phyloP scores from a whole-genome alignment of 2,888 invertebrate genomes.

The Amiota mariae region DNA sequence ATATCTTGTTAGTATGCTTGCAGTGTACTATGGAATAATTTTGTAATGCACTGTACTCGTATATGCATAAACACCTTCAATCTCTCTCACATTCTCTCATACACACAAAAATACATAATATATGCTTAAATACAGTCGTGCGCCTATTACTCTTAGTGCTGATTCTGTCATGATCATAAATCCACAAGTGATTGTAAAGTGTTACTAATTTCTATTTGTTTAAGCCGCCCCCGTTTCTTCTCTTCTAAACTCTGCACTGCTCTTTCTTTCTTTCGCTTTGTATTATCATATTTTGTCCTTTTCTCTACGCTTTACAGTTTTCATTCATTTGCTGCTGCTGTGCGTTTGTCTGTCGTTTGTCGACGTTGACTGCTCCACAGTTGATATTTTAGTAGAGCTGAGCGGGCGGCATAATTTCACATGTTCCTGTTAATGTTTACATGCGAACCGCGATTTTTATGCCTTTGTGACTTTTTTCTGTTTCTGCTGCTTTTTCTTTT shows the following conservation, averaged over 20 bases:
- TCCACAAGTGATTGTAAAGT: constrained; percentile 67
- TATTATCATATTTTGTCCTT: neutral
- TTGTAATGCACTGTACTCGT: neutral
- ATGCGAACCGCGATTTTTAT: constrained; percentile 66
- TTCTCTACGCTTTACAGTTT: too few species aligned
- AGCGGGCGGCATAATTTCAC: constrained; percentile 56
- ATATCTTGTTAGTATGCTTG: too few species aligned
- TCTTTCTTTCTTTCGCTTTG: constrained; percentile 33
- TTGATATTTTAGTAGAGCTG: too few species aligned
- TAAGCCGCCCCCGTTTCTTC: constrained; percentile 1
- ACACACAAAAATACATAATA: neutral
- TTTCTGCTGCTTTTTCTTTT: too few species aligned
- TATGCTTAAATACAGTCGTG: neutral
- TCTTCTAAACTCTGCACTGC: constrained; percentile 35
- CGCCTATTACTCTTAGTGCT: neutral
- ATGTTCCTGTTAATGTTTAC: constrained; percentile 66
- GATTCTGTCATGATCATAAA: constrained; percentile 55
- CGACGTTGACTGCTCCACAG: too few species aligned
- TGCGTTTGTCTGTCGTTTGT: too few species aligned
- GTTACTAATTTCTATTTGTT: constrained; percentile 54
- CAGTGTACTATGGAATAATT: too few species aligned
- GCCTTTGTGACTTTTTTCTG: constrained; percentile 37
- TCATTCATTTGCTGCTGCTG: neutral
- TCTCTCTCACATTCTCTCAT: too few species aligned
- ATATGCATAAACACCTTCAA: too few species aligned